These are phyloP conservation scores for Toxostoma redivivum DNA, from an alignment of 2,113 vertebrate genomes.

Conservation along the genomic window DNA sequence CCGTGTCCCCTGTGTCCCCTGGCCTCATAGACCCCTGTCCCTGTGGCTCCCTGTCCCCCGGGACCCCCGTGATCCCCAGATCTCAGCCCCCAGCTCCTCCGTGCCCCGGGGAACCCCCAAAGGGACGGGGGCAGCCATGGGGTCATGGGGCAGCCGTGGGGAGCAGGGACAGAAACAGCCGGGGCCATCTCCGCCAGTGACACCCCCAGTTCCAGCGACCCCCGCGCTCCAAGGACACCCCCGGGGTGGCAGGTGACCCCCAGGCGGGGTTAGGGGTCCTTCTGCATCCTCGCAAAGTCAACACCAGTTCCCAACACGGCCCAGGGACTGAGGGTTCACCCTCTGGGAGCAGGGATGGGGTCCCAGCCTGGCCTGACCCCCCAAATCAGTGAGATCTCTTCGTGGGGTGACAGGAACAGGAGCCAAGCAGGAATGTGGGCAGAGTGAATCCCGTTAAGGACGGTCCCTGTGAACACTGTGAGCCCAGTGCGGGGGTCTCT, in stretches of 20 bases:
- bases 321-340: neutral
- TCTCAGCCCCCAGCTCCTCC: neutral
- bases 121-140: neutral
- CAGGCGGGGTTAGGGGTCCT: neutral
- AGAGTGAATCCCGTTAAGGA: neutral
- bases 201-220: neutral
- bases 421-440: neutral
- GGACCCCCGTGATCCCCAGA: neutral
- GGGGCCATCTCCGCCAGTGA: neutral
- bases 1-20: too few species aligned
- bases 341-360: neutral
- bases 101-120: too few species aligned
- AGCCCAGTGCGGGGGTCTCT: rapidly evolving
- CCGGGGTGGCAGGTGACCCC: neutral
- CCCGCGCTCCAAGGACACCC: neutral
- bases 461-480: neutral
- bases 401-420: neutral
- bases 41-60: neutral
- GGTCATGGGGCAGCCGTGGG: neutral
- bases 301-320: rapidly evolving
- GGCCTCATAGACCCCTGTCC: too few species aligned
- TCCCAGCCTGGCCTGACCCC: neutral
- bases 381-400: neutral
- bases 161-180: neutral
- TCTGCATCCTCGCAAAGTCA: neutral